A percentile compares a stretch with the other conserved stretches of the same genome.
phyloP scores from a whole-genome alignment of 2,888 invertebrate species.

The Dichetophora obliterata region DNA sequence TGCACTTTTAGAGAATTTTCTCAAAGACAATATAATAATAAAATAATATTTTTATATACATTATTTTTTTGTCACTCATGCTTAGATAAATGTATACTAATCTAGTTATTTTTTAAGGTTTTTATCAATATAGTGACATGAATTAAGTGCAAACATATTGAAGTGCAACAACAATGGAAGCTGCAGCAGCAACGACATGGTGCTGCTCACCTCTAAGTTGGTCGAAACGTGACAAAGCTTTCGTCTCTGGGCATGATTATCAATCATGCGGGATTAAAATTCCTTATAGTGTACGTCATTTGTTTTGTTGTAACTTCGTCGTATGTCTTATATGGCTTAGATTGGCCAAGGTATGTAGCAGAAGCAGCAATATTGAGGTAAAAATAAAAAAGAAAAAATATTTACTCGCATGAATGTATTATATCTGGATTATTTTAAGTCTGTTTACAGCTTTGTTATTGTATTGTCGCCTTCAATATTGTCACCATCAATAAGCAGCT shows the following conservation, averaged over 20 bases:
- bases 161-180: not conserved
- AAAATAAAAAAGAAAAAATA: not conserved
- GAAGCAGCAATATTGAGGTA: not conserved
- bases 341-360: not conserved
- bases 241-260: conserved; percentile 28
- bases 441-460: conserved; percentile 20
- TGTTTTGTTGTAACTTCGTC: not conserved
- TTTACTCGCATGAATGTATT: not conserved
- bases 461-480: not conserved
- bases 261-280: conserved; percentile 34
- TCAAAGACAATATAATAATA: not conserved
- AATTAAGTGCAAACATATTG: conserved; percentile 15
- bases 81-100: not conserved
- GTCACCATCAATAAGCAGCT: conserved; percentile 15
- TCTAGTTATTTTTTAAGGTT: not conserved
- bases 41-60: not conserved
- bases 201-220: conserved; percentile 16
- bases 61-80: not conserved
- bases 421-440: conserved; percentile 26
- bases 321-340: not conserved
- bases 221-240: conserved; percentile 31
- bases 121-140: not conserved
- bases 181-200: not conserved
- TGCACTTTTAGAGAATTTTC: not conserved
- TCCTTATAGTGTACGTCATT: conserved; percentile 13